Base-by-base conservation (phyloP, 2,888 invertebrate species). In the Orthonevra nobilis region DNA sequence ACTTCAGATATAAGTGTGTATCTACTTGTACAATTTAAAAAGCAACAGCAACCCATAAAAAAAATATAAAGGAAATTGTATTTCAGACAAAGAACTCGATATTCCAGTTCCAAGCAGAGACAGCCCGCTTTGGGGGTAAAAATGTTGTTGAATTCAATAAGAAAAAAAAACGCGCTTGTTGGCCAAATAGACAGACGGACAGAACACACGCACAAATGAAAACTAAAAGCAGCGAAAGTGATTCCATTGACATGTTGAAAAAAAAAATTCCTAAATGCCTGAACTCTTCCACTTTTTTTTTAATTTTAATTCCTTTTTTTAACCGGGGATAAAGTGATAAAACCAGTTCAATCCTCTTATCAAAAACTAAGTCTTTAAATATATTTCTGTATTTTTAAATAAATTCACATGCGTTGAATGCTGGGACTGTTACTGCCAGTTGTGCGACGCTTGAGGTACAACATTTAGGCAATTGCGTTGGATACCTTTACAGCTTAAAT, bases 221-320 rank as follows among this genome's bases (percentile, higher is more conserved):
- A 52, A 50, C 32, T n/a, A 6, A 20, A 17, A 46, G 14, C 17
- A 61, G 64, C 64, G 77, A 77, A 77, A 77, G 77, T 77, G 77
- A 72, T 77, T 72, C 77, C 12, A 72, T 77, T 72, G 72, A 72
- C 72, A 72, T n/a, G 70, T 58, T 63, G 66, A 63, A 46, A 23
- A 40, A 17, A 48, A 32, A 46, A 19, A 56, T 36, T 34, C 54
- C 54, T 54, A 63, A 64, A 58, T 50, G 70, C 75, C 75, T 75
- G 61, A 75, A 69, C 52, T 63, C 75, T 44, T 70, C 70, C 70
- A 58, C 50, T 75, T 70, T 58, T 58, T n/a, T n/a, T 20, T 34
- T 42, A 34, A 14, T 26, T 28, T 32, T 20, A 15, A 12, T 20
- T 28, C 15, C n/a, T 36, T 17, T 26, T 7, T 15, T 23, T 23